Base-by-base conservation (phyloP, 2,113 vertebrate genomes). In the Desmodus rotundus region DNA sequence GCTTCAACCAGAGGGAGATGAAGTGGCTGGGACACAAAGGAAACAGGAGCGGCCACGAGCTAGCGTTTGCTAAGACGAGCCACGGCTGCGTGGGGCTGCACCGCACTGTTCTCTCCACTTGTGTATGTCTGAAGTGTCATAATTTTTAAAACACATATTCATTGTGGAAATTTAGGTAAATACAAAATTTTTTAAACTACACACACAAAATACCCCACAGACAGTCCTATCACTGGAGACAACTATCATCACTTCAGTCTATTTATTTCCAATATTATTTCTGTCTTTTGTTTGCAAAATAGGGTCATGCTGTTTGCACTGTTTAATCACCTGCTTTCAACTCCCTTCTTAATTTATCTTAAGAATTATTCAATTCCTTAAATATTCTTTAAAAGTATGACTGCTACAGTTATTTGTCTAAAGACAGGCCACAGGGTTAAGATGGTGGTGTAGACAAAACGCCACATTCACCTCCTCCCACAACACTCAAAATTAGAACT, bases 121-220 rank as follows among this genome's bases (percentile, higher is more conserved):
- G 24, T 4, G 0, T 36, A 24, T 58, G n/a, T 63, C 85, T 50
- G 54, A 92, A 89, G 15, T 41, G 45, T 10, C 19, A 47, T 70
- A 31, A 65, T 47, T 31, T 47, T 47, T 2, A 68, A 47, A 56
- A 82, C 28, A 47, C 17, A 56, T 43, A 87, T 16, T 28, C 28
- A 63, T n/a, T 41, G 24, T 86, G 45, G n/a, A 93, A 96, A 91
- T 80, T 67, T 84, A 91, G 61, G 14, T 87, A 89, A 93, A 86
- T 33, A 68, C 5, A 67, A 87, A 92, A 89, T 20, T 12, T 61
- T 22, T 8, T 58, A 80, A 91, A 36, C 10, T 6, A 63, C 4
- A 19, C 65, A 20, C 7, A 36, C 85, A n/a, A 80, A 88, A 22
- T 12, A 47, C 81, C 76, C 0, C 33, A 68, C 19, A 80, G 2